Conservation (phyloP, 2,113 vertebrate genomes). For the Polyodon spathula region DNA sequence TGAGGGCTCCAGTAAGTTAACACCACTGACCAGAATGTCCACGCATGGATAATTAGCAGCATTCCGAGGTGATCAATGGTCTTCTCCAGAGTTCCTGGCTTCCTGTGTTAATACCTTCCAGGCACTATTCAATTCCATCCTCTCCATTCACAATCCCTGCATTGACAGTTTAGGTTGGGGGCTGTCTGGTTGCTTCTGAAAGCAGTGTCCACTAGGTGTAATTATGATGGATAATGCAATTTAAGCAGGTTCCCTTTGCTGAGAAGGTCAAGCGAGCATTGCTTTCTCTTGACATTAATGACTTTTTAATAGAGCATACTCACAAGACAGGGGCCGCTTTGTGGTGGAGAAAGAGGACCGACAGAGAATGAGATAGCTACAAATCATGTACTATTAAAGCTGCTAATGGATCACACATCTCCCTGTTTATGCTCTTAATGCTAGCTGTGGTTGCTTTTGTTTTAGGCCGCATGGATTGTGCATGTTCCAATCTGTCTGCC, state of each 20-base stretch:
- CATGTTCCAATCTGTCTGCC: background rate
- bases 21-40: no score
- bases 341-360: slow-evolving; percentile 34
- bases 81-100: no score
- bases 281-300: slow-evolving; percentile 54
- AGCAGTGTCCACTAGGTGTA: slow-evolving; percentile 46
- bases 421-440: slow-evolving; percentile 28
- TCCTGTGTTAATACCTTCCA: background rate
- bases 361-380: slow-evolving; percentile 13
- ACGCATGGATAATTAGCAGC: no score
- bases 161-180: slow-evolving; percentile 14
- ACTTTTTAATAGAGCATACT: slow-evolving; percentile 62
- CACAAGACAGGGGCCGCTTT: slow-evolving; percentile 38
- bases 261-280: slow-evolving; percentile 42
- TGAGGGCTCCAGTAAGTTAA: no score
- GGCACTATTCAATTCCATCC: background rate
- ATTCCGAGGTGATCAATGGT: no score
- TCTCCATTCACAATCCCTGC: background rate
- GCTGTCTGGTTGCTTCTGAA: slow-evolving; percentile 6
- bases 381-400: slow-evolving; percentile 46
- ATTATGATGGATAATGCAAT: slow-evolving; percentile 68
- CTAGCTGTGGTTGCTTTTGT: slow-evolving; percentile 13
- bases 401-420: slow-evolving; percentile 40
- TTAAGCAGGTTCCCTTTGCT: slow-evolving; percentile 45
- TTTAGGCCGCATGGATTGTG: slow-evolving; percentile 18